phyloP scores from a whole-genome alignment of 2,113 vertebrate genomes.

The Orycteropus afer region DNA sequence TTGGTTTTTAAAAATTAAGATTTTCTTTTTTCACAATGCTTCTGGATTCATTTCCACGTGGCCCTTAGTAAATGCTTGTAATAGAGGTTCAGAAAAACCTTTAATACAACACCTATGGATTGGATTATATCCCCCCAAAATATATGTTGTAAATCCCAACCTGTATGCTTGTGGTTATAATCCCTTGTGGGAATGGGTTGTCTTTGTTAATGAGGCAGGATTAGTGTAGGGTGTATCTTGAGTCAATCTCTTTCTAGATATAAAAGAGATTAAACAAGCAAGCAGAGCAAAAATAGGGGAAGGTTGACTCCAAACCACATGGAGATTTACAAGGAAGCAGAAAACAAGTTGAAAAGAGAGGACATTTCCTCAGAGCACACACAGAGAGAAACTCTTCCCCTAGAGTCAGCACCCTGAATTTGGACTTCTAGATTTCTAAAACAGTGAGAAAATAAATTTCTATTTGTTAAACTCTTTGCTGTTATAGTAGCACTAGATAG shows the following conservation, averaged over 20 bases:
- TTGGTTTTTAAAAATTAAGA: not conserved
- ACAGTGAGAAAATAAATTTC: not conserved
- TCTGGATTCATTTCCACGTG: not conserved
- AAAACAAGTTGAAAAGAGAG: no score
- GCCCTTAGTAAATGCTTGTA: accelerated
- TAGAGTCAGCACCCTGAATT: not conserved
- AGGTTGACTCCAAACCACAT: no score
- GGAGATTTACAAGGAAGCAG: no score
- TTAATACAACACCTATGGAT: not conserved
- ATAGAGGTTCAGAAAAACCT: accelerated
- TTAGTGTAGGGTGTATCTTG: no score
- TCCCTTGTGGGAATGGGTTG: no score
- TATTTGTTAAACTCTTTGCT: not conserved
- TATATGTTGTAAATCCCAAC: no score
- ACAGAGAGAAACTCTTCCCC: not conserved
- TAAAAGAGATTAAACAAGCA: no score
- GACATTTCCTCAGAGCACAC: not conserved
- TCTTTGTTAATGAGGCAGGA: no score
- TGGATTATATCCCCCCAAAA: no score
- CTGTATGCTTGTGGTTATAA: no score
- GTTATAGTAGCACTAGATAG: not conserved
- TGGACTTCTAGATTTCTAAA: not conserved
- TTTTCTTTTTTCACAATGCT: not conserved
- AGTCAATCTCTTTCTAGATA: no score
- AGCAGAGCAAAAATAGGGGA: no score